Evolutionary conservation across 1,140 invertebrate species (phyloP).

Genomic region (Wiebesia pumilae): DNA sequence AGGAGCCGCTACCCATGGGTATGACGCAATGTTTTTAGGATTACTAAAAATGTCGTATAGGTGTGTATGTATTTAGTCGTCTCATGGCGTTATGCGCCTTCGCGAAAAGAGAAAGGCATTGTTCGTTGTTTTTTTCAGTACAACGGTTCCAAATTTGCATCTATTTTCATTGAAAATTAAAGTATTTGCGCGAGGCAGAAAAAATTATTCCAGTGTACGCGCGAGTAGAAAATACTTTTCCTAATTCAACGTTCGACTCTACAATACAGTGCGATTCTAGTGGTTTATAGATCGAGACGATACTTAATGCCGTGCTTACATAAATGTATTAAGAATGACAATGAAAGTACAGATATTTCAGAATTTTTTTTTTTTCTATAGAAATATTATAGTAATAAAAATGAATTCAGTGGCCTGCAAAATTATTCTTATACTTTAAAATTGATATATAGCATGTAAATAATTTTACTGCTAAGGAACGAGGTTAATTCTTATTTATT

Average conservation of each 20-base stretch:
- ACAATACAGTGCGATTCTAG: conserved; percentile 1
- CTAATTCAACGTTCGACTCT: conserved; percentile 16
- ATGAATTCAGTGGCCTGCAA: neutral
- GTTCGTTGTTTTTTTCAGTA: neutral
- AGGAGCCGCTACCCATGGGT: conserved; percentile 14
- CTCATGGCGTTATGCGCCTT: neutral
- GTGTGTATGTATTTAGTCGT: conserved; percentile 7
- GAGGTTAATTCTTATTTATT: conserved; percentile 46
- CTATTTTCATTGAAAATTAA: conserved; percentile 2
- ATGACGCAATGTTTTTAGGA: conserved; percentile 39
- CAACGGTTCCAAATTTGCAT: neutral
- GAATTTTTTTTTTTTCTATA: conserved; percentile 8
- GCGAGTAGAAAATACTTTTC: neutral
- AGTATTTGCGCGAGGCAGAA: neutral
- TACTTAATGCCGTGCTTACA: neutral
- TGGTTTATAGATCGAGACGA: neutral
- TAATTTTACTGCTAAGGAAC: conserved; percentile 21
- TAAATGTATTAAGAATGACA: neutral
- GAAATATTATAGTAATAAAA: conserved; percentile 31
- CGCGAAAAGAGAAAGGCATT: conserved; percentile 27
- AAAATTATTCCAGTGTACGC: neutral
- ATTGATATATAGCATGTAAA: conserved; percentile 27
- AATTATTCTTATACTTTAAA: conserved; percentile 32
- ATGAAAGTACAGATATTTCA: neutral
- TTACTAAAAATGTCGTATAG: conserved; percentile 37